Evolutionary conservation across 2,888 invertebrate species (phyloP), one percentile per base, ranked within the genome.

Genomic region (Nysson spinosus): DNA sequence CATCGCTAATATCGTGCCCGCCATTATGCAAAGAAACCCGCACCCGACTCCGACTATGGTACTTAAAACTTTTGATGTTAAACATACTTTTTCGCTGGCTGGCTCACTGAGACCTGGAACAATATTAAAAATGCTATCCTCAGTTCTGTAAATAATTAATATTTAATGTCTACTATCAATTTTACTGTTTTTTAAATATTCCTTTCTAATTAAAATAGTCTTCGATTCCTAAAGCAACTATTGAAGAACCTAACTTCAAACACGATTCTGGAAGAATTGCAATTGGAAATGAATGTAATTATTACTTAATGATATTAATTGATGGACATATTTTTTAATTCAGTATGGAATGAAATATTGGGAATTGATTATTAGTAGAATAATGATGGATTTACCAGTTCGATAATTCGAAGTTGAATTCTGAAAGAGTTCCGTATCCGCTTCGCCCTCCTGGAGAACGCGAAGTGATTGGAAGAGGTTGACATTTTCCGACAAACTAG

Each of bases 381-480:
- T 16, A 32, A 50, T 16, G 17, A 17, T 19, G 3, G 4, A 28
- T 12, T 62, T 80, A 86, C 86, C 83, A 51, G 71, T 83, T 35
- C 82, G 80, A 16, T 72, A 71, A 3, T 83, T 78, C n/a, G 81
- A 74, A 3, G 87, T 85, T 3, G 85, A 78, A 61, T 87, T 87
- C 42, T 85, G 86, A 68, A 86, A 87, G 17, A 82, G 72, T 84
- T 91, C 90, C 34, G 92, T 91, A 44, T 93, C 92, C 12, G 91
- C 91, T 81, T 96, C 96, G 0, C 94, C 95, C 82, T 96, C 96
- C 84, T 96, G 95, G 49, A 96, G 87, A 4, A 97, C 97, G 62
- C 96, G 89, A 50, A 97, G 88, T 0, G 96, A 95, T 85, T 97
- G 96, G 88, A 96, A 96, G 49, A 97, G 90, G 79, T 95, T 96